Conservation (phyloP, 2,797 vertebrate species). For the Aldrovandia affinis region DNA sequence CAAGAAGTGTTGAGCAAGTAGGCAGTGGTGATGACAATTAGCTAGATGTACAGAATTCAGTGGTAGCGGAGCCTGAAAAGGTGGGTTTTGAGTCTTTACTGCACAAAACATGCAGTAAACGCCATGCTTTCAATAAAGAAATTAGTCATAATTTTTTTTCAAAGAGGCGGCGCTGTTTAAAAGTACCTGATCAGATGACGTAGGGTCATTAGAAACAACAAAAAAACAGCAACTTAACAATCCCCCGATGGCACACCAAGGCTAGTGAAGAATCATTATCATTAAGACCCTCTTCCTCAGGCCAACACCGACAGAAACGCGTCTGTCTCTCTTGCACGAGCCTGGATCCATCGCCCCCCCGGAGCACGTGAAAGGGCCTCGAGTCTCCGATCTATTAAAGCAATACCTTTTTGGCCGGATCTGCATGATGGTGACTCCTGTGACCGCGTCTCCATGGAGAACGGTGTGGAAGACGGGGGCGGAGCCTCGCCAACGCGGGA, state of each 20-base stretch:
- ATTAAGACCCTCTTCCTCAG: not conserved
- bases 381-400: not conserved
- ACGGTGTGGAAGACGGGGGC: conserved; percentile 90
- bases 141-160: not conserved
- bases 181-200: not conserved
- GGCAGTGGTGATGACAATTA: no score
- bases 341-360: not conserved
- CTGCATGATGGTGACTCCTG: conserved; percentile 92
- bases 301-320: not conserved
- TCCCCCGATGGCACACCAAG: not conserved
- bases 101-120: no score
- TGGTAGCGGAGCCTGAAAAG: no score
- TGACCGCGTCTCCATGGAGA: conserved; percentile 81
- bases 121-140: not conserved
- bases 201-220: no score
- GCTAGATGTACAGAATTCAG: no score
- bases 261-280: not conserved
- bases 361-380: not conserved
- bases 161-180: not conserved
- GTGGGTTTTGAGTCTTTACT: no score
- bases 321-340: not conserved
- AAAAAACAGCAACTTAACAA: not conserved
- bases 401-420: conserved; percentile 86
- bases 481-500: conserved; percentile 91
- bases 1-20: no score